These are phyloP conservation scores for Lepisosteus osseus DNA, from an alignment of 2,113 vertebrate species.

Conservation along the genomic window DNA sequence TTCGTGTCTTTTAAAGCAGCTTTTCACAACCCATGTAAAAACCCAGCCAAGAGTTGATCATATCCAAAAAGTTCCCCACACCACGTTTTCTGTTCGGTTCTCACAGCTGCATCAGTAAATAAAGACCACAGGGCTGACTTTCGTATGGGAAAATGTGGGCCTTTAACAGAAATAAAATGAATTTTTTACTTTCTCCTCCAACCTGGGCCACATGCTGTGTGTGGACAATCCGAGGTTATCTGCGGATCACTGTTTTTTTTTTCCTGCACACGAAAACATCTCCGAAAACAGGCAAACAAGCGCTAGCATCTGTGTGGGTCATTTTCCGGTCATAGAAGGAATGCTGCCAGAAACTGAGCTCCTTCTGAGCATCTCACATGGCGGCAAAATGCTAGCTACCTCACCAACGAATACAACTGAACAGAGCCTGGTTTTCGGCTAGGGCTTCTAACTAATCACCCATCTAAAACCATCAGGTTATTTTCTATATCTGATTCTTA, in stretches of 20 bases:
- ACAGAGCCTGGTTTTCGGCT: too few relatives aligned
- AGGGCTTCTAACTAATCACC: too few relatives aligned
- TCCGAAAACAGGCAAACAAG: not conserved
- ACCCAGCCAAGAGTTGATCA: too few relatives aligned
- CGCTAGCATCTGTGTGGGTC: slow-evolving; percentile 14
- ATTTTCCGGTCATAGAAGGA: not conserved
- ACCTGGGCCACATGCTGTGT: slow-evolving; percentile 12
- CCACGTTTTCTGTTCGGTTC: not conserved
- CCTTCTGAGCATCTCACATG: not conserved
- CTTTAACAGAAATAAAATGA: slow-evolving; percentile 1
- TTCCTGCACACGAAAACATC: slow-evolving; percentile 23
- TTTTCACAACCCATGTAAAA: too few relatives aligned
- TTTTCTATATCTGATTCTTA: too few relatives aligned
- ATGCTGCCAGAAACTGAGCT: too few relatives aligned
- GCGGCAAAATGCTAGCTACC: not conserved
- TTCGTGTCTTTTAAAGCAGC: too few relatives aligned
- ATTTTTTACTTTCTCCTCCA: not conserved
- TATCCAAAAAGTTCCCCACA: too few relatives aligned
- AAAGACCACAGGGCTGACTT: not conserved
- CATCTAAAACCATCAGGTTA: too few relatives aligned
- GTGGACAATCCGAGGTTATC: slow-evolving; percentile 19
- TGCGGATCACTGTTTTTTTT: slow-evolving; percentile 23
- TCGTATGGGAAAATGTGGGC: slow-evolving; percentile 1
- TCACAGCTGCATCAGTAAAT: not conserved
- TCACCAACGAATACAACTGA: too few relatives aligned